Conservation (phyloP, 2,113 vertebrate species). For the Emberiza fucata region DNA sequence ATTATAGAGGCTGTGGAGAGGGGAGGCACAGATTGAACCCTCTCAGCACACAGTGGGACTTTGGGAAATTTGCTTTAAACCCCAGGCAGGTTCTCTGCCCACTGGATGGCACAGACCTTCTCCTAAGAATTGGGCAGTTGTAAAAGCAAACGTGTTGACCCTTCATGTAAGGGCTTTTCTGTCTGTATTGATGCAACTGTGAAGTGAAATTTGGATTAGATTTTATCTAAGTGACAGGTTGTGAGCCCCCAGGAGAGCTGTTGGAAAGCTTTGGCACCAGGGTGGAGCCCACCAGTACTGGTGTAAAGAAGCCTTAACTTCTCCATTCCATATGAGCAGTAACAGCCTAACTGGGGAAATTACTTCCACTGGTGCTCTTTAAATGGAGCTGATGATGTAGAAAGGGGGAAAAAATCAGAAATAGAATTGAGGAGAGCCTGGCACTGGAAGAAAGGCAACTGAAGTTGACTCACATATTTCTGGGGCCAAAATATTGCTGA, state of each 20-base stretch:
- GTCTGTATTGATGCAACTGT: not conserved
- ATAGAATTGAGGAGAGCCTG: not conserved
- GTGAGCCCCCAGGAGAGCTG: not conserved
- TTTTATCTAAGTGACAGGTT: not conserved
- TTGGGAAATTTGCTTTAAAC: not conserved
- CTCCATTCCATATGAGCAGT: not conserved
- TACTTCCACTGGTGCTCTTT: not conserved
- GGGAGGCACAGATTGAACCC: too few relatives aligned
- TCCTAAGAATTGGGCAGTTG: not conserved
- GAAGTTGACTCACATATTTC: not conserved
- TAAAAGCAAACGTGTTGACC: not conserved
- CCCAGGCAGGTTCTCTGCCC: not conserved
- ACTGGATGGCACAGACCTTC: not conserved
- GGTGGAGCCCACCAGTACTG: not conserved
- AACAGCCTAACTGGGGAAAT: not conserved
- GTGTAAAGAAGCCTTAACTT: not conserved
- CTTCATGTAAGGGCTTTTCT: not conserved
- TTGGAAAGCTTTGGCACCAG: not conserved
- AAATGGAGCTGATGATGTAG: not conserved
- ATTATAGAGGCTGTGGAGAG: not conserved
- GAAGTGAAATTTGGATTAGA: not conserved
- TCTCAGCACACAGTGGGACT: not conserved
- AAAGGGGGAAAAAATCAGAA: not conserved
- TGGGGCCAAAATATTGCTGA: not conserved
- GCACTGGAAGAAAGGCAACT: not conserved